Conservation (phyloP, 2,797 vertebrate species). For the Gallinago stenura region DNA sequence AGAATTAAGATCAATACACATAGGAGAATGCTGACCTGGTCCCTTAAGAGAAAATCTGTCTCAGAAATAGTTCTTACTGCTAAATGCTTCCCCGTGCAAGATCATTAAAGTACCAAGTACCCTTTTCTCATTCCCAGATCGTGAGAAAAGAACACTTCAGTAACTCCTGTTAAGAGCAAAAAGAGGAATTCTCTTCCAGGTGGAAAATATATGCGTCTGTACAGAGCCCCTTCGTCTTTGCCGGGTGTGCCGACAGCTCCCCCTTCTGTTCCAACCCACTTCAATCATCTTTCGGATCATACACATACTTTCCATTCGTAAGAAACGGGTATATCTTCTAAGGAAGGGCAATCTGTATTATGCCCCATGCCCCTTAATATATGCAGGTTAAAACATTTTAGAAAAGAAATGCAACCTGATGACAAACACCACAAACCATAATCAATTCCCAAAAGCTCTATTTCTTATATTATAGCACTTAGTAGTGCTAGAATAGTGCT, state of each 20-base stretch:
- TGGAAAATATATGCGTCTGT: rapidly evolving
- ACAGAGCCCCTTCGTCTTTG: neutral
- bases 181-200: neutral
- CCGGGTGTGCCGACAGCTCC: neutral
- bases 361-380: neutral
- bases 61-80: neutral
- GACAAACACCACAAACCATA: neutral
- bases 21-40: neutral
- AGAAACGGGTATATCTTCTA: neutral
- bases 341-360: neutral
- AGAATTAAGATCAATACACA: neutral
- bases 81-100: neutral
- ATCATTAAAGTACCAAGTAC: neutral
- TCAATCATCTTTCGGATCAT: neutral
- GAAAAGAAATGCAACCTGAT: neutral
- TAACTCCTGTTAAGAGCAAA: neutral
- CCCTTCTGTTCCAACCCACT: neutral
- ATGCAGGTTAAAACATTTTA: neutral
- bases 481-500: neutral
- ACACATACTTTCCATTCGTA: neutral
- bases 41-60: neutral
- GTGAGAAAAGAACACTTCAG: neutral
- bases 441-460: neutral
- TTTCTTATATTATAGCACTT: neutral
- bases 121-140: neutral